Evolutionary conservation across 2,113 vertebrate species (phyloP).

Genomic region (Cyanocitta stelleri): DNA sequence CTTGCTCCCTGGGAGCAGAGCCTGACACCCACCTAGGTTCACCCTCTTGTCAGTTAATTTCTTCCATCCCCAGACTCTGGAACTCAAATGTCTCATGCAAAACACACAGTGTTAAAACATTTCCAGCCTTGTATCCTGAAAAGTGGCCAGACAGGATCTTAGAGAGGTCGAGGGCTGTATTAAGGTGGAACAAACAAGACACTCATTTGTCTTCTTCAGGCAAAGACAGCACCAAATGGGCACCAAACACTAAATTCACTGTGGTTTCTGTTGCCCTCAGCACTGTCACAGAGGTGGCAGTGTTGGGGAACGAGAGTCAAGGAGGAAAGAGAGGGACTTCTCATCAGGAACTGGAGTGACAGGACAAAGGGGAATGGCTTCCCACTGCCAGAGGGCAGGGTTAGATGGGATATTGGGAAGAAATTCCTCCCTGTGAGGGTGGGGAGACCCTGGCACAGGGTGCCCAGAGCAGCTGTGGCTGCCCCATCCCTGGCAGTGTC

Average conservation of each 20-base stretch:
- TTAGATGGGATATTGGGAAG: not conserved
- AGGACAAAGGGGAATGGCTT: not conserved
- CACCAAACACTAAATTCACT: not conserved
- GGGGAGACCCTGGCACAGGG: accelerated
- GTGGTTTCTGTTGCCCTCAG: not conserved
- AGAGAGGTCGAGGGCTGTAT: not conserved
- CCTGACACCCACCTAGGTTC: not conserved
- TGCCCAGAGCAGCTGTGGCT: not conserved
- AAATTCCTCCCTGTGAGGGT: not conserved
- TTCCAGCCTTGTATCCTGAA: not conserved
- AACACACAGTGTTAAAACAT: not conserved
- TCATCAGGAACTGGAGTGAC: not conserved
- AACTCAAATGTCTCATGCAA: not conserved
- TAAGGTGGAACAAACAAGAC: not conserved
- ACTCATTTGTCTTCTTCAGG: not conserved
- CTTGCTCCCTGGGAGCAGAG: not conserved
- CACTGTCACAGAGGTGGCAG: not conserved
- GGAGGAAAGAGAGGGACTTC: not conserved
- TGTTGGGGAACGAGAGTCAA: not conserved
- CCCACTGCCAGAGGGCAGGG: not conserved
- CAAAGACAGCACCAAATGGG: not conserved
- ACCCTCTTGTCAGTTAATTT: not conserved
- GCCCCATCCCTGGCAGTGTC: not conserved
- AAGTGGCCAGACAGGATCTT: not conserved
- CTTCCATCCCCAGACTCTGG: not conserved